Evolutionary conservation across 2,888 invertebrate species (phyloP).

Genomic region (Amiota communis): DNA sequence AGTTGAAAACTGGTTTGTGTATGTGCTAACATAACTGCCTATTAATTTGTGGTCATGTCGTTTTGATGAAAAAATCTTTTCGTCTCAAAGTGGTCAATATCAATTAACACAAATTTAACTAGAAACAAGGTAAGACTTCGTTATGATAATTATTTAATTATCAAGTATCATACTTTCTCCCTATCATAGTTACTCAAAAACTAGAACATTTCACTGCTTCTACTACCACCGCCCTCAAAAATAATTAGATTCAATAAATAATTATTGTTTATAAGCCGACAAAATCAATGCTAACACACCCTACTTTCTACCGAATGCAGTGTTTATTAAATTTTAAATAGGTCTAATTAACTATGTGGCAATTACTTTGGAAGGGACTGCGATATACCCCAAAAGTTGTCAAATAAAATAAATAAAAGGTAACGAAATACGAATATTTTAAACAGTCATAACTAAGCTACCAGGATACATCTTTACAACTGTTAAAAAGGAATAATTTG

Average conservation of each 20-base stretch:
- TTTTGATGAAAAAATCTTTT: too few relatives aligned
- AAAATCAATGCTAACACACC: neutral
- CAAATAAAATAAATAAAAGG: neutral
- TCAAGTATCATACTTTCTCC: too few relatives aligned
- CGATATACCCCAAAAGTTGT: too few relatives aligned
- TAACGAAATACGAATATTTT: neutral
- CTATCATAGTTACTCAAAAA: too few relatives aligned
- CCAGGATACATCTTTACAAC: neutral
- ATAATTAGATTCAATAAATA: neutral
- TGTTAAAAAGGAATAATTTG: neutral
- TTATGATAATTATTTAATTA: neutral
- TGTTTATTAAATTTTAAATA: slow-evolving; percentile 13
- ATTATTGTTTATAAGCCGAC: slow-evolving; percentile 9
- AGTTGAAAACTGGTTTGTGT: neutral
- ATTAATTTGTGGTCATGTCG: neutral
- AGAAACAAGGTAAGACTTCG: neutral
- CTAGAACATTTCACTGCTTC: too few relatives aligned
- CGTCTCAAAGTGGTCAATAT: too few relatives aligned
- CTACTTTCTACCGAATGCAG: neutral
- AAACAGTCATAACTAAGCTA: neutral
- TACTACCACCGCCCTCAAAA: too few relatives aligned
- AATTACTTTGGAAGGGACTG: neutral
- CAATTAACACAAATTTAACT: too few relatives aligned
- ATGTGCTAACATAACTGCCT: neutral
- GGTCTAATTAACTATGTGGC: neutral